Evolutionary conservation across 2,888 invertebrate species (phyloP).

Genomic region (Cataglyphis albicans): DNA sequence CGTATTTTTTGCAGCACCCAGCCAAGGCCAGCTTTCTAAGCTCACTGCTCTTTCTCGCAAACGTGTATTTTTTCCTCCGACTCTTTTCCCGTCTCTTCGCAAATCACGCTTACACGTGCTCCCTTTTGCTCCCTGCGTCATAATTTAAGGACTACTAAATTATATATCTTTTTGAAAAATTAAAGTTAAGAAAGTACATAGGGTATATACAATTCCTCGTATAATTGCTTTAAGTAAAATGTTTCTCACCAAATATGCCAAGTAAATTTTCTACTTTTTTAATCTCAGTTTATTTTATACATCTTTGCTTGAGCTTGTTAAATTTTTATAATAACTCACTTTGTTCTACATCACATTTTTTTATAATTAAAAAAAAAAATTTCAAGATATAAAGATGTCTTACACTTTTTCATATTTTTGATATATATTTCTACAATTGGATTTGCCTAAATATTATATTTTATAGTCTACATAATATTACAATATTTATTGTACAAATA

Average conservation of each 20-base stretch:
- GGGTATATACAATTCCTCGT: not conserved
- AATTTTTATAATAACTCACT: not conserved
- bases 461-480: not conserved
- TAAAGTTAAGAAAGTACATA: not conserved
- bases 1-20: slow-evolving; percentile 48
- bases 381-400: not conserved
- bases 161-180: slow-evolving; percentile 34
- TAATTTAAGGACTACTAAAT: not conserved
- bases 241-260: not conserved
- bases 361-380: not conserved
- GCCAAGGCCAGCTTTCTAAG: not conserved
- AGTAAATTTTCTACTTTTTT: slow-evolving; percentile 7
- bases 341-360: not conserved
- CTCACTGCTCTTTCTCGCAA: not conserved
- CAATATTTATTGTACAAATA: not conserved
- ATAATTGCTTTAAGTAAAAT: not conserved
- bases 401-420: not conserved
- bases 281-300: not conserved
- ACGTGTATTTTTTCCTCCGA: slow-evolving; percentile 3
- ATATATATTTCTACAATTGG: not conserved
- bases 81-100: slow-evolving; percentile 21
- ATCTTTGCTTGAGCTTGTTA: not conserved
- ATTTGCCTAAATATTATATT: not conserved
- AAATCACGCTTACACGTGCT: slow-evolving; percentile 39
- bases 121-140: not conserved